Evolutionary conservation across 2,888 invertebrate genomes (phyloP).

Genomic region (Agrochola lychnidis): DNA sequence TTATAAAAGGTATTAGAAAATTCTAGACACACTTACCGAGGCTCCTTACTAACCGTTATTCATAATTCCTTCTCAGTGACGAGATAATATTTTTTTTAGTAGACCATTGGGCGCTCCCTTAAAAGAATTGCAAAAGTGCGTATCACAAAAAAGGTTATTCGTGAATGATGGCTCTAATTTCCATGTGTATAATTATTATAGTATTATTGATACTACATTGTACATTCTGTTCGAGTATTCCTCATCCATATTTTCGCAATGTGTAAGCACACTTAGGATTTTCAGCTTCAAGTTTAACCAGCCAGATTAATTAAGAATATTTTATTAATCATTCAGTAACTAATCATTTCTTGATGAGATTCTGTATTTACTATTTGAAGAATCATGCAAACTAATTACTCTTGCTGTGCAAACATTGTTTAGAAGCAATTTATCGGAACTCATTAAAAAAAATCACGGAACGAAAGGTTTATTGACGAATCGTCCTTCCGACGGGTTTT

Average conservation of each 20-base stretch:
- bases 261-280: background rate
- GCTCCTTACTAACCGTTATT: too few relatives aligned
- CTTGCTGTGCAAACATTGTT: background rate
- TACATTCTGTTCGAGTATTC: background rate
- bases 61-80: too few relatives aligned
- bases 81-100: too few relatives aligned
- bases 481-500: constrained; percentile 25
- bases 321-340: background rate
- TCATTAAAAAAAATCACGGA: constrained; percentile 17
- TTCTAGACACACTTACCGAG: too few relatives aligned
- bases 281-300: background rate
- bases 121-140: background rate
- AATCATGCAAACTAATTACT: constrained; percentile 37
- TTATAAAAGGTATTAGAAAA: too few relatives aligned
- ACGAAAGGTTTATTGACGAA: constrained; percentile 27
- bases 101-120: too few relatives aligned
- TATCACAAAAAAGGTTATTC: background rate
- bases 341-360: constrained; percentile 3
- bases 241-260: background rate
- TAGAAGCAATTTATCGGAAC: constrained; percentile 9
- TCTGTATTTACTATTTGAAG: constrained; percentile 1
- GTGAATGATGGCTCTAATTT: background rate
- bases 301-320: background rate
- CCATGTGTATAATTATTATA: background rate
- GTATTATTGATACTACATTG: too few relatives aligned